A percentile compares a stretch with the other conserved stretches of the same genome.
Conservation (phyloP, 2,797 vertebrate species). For the Chrysolophus pictus region DNA sequence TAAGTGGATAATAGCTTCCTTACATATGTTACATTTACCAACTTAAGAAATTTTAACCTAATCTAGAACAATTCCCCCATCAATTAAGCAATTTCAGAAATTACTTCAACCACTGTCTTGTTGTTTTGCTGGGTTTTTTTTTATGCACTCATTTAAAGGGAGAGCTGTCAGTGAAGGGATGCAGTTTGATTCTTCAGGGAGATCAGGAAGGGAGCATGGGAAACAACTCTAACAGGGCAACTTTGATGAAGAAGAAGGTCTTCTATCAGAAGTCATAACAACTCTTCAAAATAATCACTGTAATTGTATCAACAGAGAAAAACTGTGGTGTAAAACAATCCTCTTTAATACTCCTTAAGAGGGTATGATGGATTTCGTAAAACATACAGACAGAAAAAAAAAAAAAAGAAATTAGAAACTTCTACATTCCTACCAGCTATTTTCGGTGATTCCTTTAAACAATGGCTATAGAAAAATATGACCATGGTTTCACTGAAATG, state of each 20-base stretch:
- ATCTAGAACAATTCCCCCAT: background rate
- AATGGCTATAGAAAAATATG: background rate
- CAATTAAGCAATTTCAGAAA: background rate
- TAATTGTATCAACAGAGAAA: background rate
- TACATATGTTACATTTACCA: rapidly evolving
- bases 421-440: background rate
- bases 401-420: background rate
- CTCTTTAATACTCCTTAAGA: background rate
- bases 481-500: background rate
- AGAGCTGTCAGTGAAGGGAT: background rate
- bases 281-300: background rate
- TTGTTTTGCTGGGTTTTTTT: background rate
- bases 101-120: background rate
- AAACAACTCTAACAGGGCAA: background rate
- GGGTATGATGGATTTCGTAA: background rate
- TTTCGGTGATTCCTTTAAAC: background rate
- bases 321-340: background rate
- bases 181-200: background rate
- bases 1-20: background rate
- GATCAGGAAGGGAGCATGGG: background rate
- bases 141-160: background rate
- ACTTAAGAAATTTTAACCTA: background rate
- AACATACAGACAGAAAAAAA: background rate
- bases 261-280: background rate
- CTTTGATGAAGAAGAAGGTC: background rate